phyloP scores from a whole-genome alignment of 1,140 invertebrate species.

The Hycleus phaleratus region DNA sequence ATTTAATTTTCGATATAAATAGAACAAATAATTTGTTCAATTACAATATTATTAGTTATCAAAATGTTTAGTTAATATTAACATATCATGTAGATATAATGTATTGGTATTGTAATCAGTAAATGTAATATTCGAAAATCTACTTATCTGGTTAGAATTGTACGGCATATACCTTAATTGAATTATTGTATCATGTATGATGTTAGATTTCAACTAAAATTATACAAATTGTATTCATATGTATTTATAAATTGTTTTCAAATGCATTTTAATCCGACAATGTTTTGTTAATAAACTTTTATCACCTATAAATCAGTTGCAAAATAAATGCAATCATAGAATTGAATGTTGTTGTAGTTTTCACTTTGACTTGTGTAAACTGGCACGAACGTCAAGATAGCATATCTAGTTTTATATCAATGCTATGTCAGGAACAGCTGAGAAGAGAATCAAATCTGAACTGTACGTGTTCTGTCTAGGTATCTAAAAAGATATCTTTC shows the following conservation, averaged over 20 bases:
- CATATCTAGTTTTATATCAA: constrained; percentile 11
- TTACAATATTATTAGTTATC: too few relatives aligned
- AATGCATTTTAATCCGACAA: too few relatives aligned
- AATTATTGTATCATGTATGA: constrained; percentile 1
- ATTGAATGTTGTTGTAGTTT: constrained; percentile 1
- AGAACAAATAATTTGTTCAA: too few relatives aligned
- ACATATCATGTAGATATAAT: constrained; percentile 3
- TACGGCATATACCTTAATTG: constrained; percentile 8
- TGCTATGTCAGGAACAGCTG: constrained; percentile 7
- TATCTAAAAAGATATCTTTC: constrained; percentile 1
- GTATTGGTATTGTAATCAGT: neutral
- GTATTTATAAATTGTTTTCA: too few relatives aligned
- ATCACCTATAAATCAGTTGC: too few relatives aligned
- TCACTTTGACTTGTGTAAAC: constrained; percentile 10
- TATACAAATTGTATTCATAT: neutral
- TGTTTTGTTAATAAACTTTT: too few relatives aligned
- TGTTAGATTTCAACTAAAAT: constrained; percentile 4
- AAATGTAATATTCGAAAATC: constrained; percentile 9
- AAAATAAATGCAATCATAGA: neutral
- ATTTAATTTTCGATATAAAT: too few relatives aligned
- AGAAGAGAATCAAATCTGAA: constrained; percentile 14
- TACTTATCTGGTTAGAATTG: constrained; percentile 11
- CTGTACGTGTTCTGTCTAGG: constrained; percentile 9
- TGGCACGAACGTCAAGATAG: constrained; percentile 9
- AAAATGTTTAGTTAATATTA: constrained; percentile 12